A percentile compares a stretch with the other conserved stretches of the same genome.
Evolutionary conservation across 1,140 invertebrate genomes (phyloP).

Genomic region (Helicorthomorpha holstii): DNA sequence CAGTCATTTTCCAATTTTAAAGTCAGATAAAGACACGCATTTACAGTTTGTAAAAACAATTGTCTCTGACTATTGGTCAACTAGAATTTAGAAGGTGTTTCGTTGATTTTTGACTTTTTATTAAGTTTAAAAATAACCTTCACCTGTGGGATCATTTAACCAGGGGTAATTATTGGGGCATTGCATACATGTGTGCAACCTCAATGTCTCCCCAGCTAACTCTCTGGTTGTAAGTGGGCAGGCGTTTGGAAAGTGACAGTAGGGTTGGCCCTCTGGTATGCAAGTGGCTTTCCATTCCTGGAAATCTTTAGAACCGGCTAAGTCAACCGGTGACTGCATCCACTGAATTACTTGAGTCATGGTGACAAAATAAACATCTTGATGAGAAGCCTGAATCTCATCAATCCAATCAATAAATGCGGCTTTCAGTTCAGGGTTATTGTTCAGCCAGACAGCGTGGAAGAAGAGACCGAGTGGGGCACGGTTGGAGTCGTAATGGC

Average conservation of each 20-base stretch:
- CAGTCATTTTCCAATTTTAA: too few relatives aligned
- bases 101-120: too few relatives aligned
- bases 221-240: conserved; percentile 77
- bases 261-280: conserved; percentile 80
- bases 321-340: conserved; percentile 46
- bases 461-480: conserved; percentile 23
- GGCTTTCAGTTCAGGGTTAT: conserved; percentile 16
- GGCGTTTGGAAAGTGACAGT: conserved; percentile 76
- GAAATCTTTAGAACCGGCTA: conserved; percentile 71
- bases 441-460: conserved; percentile 21
- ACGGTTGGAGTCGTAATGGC: conserved; percentile 23
- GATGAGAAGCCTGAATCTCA: conserved; percentile 16
- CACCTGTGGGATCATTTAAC: conserved; percentile 84
- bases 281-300: conserved; percentile 90
- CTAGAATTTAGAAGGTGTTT: too few relatives aligned
- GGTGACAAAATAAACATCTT: conserved; percentile 26
- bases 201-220: conserved; percentile 74
- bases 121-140: conserved; percentile 62
- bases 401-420: conserved; percentile 21
- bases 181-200: conserved; percentile 86
- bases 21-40: too few relatives aligned
- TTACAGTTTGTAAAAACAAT: too few relatives aligned
- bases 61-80: too few relatives aligned
- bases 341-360: conserved; percentile 23
- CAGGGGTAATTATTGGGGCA: conserved; percentile 90